These are phyloP conservation scores for Aphis craccivora DNA, from an alignment of 1,140 invertebrate genomes.

Conservation along the genomic window DNA sequence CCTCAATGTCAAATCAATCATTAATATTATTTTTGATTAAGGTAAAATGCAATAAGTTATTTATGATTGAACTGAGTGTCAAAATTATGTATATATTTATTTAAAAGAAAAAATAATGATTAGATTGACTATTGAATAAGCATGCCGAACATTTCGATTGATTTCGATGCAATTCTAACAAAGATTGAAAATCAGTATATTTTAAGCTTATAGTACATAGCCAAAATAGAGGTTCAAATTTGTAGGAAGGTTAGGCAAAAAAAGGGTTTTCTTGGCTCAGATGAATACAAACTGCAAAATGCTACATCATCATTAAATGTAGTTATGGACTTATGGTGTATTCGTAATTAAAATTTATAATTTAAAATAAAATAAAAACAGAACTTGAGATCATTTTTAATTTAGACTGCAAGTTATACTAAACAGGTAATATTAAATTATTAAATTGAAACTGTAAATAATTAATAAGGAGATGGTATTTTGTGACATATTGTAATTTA, in stretches of 20 bases:
- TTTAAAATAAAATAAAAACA: neutral
- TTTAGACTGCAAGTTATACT: neutral
- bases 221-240: neutral
- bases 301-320: neutral
- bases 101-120: neutral
- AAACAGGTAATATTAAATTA: neutral
- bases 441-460: neutral
- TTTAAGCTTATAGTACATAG: neutral
- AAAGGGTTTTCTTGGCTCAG: neutral
- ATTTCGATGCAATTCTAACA: neutral
- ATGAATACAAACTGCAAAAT: neutral
- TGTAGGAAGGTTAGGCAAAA: neutral
- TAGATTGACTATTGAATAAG: neutral
- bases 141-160: too few relatives aligned
- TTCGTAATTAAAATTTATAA: neutral
- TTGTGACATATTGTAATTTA: too few relatives aligned
- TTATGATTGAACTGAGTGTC: neutral
- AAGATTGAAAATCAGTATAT: neutral
- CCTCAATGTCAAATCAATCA: neutral
- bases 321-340: too few relatives aligned
- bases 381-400: neutral
- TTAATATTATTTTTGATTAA: neutral
- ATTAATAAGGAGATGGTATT: neutral
- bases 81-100: neutral
- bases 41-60: neutral